phyloP scores from a whole-genome alignment of 2,888 invertebrate genomes.

The Cataglyphis altisquamis region DNA sequence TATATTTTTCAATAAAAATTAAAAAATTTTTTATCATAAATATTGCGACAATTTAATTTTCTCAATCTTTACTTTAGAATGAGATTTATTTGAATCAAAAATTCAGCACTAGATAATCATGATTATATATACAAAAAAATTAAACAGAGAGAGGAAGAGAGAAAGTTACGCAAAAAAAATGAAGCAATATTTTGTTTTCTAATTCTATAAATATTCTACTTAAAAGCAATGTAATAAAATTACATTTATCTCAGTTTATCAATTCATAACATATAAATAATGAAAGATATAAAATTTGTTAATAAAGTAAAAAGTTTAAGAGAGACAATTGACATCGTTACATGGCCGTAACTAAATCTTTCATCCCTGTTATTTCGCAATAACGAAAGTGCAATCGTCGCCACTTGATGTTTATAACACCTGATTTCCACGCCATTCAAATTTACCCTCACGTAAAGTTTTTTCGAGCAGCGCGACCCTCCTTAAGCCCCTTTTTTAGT shows the following conservation, averaged over 20 bases:
- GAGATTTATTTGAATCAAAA: background rate
- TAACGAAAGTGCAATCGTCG: conserved; percentile 16
- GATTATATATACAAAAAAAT: background rate
- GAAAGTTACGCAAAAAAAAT: background rate
- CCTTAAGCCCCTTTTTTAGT: background rate
- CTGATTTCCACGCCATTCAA: conserved; percentile 2
- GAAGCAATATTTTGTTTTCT: background rate
- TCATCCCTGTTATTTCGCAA: conserved; percentile 19
- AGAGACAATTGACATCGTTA: conserved; percentile 8
- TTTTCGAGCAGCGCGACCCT: background rate
- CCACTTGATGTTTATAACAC: conserved; percentile 6
- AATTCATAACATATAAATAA: background rate
- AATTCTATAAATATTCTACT: background rate
- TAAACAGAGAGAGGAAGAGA: background rate
- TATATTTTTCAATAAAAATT: too few relatives aligned
- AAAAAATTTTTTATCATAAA: too few relatives aligned
- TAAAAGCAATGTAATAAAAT: background rate
- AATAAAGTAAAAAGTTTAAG: conserved; percentile 2
- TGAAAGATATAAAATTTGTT: background rate
- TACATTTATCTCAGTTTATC: background rate
- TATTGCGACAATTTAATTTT: too few relatives aligned
- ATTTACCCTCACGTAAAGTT: background rate
- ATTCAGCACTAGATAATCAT: background rate
- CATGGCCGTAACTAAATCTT: conserved; percentile 20
- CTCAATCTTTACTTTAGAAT: background rate